Conservation (phyloP, 1,140 invertebrate species). For the Aphaenogaster ashmeadi region DNA sequence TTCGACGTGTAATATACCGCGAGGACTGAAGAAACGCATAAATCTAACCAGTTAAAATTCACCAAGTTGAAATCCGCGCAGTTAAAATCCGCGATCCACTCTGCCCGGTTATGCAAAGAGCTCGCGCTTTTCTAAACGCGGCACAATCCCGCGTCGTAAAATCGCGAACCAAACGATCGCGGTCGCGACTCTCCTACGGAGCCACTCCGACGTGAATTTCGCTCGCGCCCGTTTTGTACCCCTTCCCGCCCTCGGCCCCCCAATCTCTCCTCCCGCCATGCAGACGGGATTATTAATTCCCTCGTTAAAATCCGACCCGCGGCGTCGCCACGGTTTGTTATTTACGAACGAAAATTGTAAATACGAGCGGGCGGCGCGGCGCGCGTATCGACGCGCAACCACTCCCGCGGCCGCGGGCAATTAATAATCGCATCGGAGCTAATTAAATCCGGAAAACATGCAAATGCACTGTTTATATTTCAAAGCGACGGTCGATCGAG, state of each 20-base stretch:
- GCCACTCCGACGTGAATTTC: slow-evolving; percentile 46
- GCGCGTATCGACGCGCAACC: slow-evolving; percentile 75
- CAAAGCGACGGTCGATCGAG: slow-evolving; percentile 78
- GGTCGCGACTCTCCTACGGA: slow-evolving; percentile 41
- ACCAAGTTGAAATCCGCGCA: background rate
- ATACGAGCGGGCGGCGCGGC: slow-evolving; percentile 72
- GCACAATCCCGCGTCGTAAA: slow-evolving; percentile 36
- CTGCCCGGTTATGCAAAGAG: background rate
- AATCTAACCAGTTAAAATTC: slow-evolving; percentile 5
- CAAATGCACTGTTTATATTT: slow-evolving; percentile 85
- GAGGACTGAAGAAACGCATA: background rate
- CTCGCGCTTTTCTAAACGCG: slow-evolving; percentile 14
- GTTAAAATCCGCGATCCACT: background rate
- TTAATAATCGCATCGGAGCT: slow-evolving; percentile 86
- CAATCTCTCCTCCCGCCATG: slow-evolving; percentile 31
- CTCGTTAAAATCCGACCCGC: slow-evolving; percentile 79
- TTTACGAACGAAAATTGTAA: slow-evolving; percentile 83
- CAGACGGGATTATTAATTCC: slow-evolving; percentile 76
- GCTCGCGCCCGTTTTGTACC: background rate
- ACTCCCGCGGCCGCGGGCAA: slow-evolving; percentile 78
- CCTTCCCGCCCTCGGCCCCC: slow-evolving; percentile 3
- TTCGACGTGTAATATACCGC: slow-evolving; percentile 3
- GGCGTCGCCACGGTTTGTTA: slow-evolving; percentile 78
- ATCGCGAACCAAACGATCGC: slow-evolving; percentile 33
- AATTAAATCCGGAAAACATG: slow-evolving; percentile 87